Evolutionary conservation across 2,888 invertebrate species (phyloP), one percentile per base, ranked within the genome.

Genomic region (Sicus ferrugineus): DNA sequence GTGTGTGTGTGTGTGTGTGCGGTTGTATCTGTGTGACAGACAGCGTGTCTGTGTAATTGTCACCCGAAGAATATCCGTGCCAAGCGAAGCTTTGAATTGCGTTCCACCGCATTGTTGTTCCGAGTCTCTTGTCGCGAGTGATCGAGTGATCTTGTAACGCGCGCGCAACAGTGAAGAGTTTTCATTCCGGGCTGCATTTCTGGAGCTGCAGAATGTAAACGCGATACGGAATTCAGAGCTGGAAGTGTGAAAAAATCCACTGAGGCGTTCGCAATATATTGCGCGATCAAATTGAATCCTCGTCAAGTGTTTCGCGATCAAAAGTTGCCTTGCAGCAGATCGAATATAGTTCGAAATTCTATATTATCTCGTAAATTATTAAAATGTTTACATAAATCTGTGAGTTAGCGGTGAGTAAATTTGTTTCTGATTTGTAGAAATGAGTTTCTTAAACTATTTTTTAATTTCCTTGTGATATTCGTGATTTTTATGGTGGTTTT

Each of bases 31-130:
- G 34, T 21, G 30, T 34, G 59, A 42, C n/a, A n/a, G n/a, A n/a
- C n/a, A n/a, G n/a, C n/a, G n/a, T n/a, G n/a, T 59, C 14, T 48
- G 61, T 30, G 34, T 48, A 48, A 68, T 58, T 69, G 68, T 59
- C 65, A 69, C 58, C 69, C 31, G 34, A 38, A 52, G 54, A 46
- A 59, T 48, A 59, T 67, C 48, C 67, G 58, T 42, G n/a, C n/a
- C 28, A 28, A 66, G 64, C 64, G 46, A 19, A 62, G 56, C 66
- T 66, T 58, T 19, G 66, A 46, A 34, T 26, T 28, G 28, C 28
- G 28, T 30, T 30, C 67, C 14, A 4, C 31, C 31, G 48, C 31
- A 21, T 48, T 48, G 38, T 69, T 58, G 50, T 64, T 69, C 64
- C 58, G 48, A 31, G 58, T 63, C 69, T 46, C 59, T 48, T 7